Percentiles rank a stretch among this genome's conserved stretches.
These are phyloP conservation scores for Trachymyrmex cornetzi DNA, from an alignment of 1,140 invertebrate genomes.

Conservation along the genomic window DNA sequence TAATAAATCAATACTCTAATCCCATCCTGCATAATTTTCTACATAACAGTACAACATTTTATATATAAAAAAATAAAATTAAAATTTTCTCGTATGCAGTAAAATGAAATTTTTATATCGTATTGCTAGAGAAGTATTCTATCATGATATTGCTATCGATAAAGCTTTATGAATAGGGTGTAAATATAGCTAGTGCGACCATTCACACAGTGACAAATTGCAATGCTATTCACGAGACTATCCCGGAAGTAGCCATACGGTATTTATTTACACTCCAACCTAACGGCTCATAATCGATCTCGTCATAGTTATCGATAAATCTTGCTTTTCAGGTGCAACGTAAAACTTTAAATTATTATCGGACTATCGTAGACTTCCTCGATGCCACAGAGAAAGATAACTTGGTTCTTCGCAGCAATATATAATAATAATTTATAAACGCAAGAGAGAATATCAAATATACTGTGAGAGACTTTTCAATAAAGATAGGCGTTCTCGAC, in stretches of 20 bases:
- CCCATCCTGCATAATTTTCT: background rate
- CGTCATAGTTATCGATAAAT: conserved; percentile 28
- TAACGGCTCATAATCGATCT: conserved; percentile 29
- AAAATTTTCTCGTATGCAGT: background rate
- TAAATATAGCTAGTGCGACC: conserved; percentile 7
- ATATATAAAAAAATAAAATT: background rate
- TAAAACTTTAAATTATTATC: conserved; percentile 21
- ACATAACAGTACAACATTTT: background rate
- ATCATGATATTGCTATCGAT: conserved; percentile 9
- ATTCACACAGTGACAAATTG: conserved; percentile 35
- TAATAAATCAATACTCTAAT: background rate
- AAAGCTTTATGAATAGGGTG: conserved; percentile 29
- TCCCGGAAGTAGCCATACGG: conserved; percentile 38
- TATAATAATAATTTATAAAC: conserved; percentile 27
- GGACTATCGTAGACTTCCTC: background rate
- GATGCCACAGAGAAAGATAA: background rate
- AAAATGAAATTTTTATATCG: background rate
- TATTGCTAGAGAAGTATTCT: background rate
- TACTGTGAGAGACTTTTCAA: background rate
- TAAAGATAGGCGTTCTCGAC: background rate
- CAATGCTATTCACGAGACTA: conserved; percentile 30
- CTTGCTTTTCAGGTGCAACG: conserved; percentile 1
- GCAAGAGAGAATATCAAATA: background rate
- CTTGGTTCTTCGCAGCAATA: background rate
- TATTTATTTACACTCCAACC: conserved; percentile 29